A percentile compares a stretch with the other conserved stretches of the same genome.
phyloP scores from a whole-genome alignment of 1,140 invertebrate genomes.

The Holcopasites calliopsidis region DNA sequence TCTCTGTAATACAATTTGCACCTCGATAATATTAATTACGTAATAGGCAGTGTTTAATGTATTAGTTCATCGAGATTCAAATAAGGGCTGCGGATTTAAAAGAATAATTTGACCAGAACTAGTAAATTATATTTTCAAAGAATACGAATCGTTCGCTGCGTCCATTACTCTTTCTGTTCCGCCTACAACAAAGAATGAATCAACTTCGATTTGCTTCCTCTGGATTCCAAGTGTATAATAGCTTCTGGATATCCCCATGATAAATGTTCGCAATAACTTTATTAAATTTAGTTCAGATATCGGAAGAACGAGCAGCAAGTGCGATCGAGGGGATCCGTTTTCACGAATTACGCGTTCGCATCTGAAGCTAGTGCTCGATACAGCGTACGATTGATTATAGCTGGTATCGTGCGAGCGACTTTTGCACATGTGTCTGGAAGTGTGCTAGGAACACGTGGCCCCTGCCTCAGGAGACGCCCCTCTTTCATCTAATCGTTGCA shows the following conservation, averaged over 20 bases:
- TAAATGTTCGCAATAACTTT: not conserved
- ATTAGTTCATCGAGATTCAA: not conserved
- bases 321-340: not conserved
- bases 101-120: too few relatives aligned
- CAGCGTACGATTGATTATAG: conserved; percentile 56
- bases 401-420: conserved; percentile 71
- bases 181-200: too few relatives aligned
- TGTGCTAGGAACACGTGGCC: conserved; percentile 75
- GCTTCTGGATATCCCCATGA: not conserved
- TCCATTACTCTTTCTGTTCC: too few relatives aligned
- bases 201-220: too few relatives aligned
- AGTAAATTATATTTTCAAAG: too few relatives aligned
- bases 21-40: too few relatives aligned
- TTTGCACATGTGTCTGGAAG: conserved; percentile 69
- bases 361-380: conserved; percentile 57
- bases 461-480: conserved; percentile 75
- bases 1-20: not conserved
- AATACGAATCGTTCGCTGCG: too few relatives aligned
- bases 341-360: not conserved
- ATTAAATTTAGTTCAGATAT: not conserved
- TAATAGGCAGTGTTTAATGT: too few relatives aligned
- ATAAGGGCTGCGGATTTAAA: not conserved
- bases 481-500: conserved; percentile 70
- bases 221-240: too few relatives aligned
- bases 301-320: too few relatives aligned